A percentile compares a stretch with the other conserved stretches of the same genome.
Evolutionary conservation across 2,888 invertebrate species (phyloP).

Genomic region (Lypha dubia): DNA sequence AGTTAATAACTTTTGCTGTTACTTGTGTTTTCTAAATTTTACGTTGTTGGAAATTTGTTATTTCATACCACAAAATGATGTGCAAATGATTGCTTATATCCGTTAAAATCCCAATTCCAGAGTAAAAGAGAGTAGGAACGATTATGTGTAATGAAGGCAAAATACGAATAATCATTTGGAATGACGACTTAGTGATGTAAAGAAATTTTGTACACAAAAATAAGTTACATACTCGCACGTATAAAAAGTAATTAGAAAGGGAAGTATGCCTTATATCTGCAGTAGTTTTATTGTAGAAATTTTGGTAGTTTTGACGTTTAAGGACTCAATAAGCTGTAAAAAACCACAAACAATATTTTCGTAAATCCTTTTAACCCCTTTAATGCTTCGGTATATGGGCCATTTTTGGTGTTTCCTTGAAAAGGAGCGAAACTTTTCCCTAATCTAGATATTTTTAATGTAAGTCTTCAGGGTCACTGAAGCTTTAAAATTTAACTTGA

Average conservation of each 20-base stretch:
- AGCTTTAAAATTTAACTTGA: too few relatives aligned
- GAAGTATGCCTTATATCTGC: neutral
- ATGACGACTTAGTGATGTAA: neutral
- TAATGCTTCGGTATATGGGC: too few relatives aligned
- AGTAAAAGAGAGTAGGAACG: neutral
- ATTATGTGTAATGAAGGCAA: slow-evolving; percentile 11
- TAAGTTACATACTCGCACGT: neutral
- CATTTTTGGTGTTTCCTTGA: too few relatives aligned
- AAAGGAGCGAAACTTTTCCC: too few relatives aligned
- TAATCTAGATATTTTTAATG: too few relatives aligned
- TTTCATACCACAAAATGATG: slow-evolving; percentile 69
- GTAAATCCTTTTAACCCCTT: too few relatives aligned
- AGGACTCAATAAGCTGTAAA: too few relatives aligned
- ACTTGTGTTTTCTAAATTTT: slow-evolving; percentile 6
- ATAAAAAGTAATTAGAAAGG: neutral
- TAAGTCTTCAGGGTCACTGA: too few relatives aligned
- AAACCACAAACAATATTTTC: too few relatives aligned
- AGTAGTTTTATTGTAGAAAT: neutral
- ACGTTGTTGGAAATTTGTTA: slow-evolving; percentile 34
- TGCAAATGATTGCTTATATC: slow-evolving; percentile 71
- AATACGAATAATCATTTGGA: neutral
- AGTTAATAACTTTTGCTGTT: slow-evolving; percentile 28
- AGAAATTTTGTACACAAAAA: neutral
- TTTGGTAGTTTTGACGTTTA: too few relatives aligned
- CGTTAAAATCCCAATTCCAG: slow-evolving; percentile 47